Evolutionary conservation across 2,797 vertebrate species (phyloP), one percentile per base, ranked within the genome.

Genomic region (Hemitrygon akajei): DNA sequence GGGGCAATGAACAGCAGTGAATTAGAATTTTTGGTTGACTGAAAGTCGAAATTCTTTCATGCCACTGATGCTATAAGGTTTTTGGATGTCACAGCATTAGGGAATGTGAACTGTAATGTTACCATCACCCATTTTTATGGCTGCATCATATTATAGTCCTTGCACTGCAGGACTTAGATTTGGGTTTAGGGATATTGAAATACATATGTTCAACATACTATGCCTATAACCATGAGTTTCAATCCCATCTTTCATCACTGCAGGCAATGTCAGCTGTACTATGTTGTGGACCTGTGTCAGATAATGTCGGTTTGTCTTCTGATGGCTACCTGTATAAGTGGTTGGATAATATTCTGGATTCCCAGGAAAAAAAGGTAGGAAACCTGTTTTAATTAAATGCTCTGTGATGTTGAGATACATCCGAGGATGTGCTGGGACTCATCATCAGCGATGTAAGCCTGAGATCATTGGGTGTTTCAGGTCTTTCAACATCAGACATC

Each of bases 241-340:
- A 86, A 93, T 58, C 58, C 5, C 4, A 11, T 91, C 27, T 79
- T 37, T 94, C 34, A 37, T 76, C 37, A n/a, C 25, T 11, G 58
- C n/a, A 97, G 99, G 99, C 99, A 95, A 99, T 99, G 99, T 99
- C 99, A 95, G 98, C 99, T 81, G 99, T 99, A 93, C 96, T 99
- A 84, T 99, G 99, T 95, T 99, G 99, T 95, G 99, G 99, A 94
- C 99, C 99, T 84, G 99, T 99, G 94, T 98, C 98, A 95, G 99
- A 99, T 96, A 99, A 99, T 0, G 99, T 99, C 0, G 99, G 99
- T 81, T 97, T 99, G 69, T 99, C 99, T 86, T 98, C 99, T 91
- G 99, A 99, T 95, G 99, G 99, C 94, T 99, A 99, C 97, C 97
- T 99, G 94, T 99, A 99, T 97, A 99, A 99, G 96, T 99, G 99